phyloP scores from a whole-genome alignment of 2,888 invertebrate species.

The Epinotia bilunana region DNA sequence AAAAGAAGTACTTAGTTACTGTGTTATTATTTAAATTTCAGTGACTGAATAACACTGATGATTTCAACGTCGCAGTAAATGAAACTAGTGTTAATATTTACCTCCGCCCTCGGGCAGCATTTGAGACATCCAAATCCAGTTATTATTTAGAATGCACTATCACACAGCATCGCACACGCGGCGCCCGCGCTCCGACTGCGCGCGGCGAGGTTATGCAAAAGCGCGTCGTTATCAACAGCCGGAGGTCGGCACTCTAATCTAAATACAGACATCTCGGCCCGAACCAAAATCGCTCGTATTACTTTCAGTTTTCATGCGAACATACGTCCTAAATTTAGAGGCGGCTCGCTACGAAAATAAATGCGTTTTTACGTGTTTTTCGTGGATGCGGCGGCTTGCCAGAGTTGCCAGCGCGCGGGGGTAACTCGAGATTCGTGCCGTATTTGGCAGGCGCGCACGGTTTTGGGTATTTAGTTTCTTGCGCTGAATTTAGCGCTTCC shows the following conservation, averaged over 20 bases:
- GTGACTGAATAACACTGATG: background rate
- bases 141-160: slow-evolving; percentile 52
- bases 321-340: slow-evolving; percentile 81
- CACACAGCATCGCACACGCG: slow-evolving; percentile 45
- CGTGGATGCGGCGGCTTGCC: slow-evolving; percentile 53
- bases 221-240: slow-evolving; percentile 46
- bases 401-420: slow-evolving; percentile 61
- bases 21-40: background rate
- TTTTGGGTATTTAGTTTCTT: slow-evolving; percentile 81
- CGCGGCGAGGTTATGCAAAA: slow-evolving; percentile 50
- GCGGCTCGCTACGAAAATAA: slow-evolving; percentile 82
- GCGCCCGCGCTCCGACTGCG: slow-evolving; percentile 48
- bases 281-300: slow-evolving; percentile 82
- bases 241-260: slow-evolving; percentile 73
- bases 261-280: slow-evolving; percentile 81
- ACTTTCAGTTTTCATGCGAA: slow-evolving; percentile 79
- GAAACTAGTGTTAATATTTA: slow-evolving; percentile 56
- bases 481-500: slow-evolving; percentile 55
- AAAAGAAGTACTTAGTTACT: background rate
- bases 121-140: slow-evolving; percentile 77
- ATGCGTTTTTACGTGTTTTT: slow-evolving; percentile 82
- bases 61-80: background rate
- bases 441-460: slow-evolving; percentile 77
- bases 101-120: slow-evolving; percentile 81
- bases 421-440: slow-evolving; percentile 83